Evolutionary conservation across 2,113 vertebrate genomes (phyloP).

Genomic region (Oreochromis spilurus): DNA sequence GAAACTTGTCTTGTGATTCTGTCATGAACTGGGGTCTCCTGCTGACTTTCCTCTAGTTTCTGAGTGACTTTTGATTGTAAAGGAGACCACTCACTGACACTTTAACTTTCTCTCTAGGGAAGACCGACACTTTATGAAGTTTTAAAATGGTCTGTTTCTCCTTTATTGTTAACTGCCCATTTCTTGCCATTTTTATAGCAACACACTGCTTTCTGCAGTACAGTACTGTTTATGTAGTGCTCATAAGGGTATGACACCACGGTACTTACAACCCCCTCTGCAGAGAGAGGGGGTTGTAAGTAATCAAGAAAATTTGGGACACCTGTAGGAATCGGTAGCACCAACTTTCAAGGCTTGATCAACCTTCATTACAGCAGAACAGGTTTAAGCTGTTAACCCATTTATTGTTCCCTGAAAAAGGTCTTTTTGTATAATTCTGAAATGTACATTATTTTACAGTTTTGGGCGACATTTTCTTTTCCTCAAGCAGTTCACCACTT

Average conservation of each 20-base stretch:
- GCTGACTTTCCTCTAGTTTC: not conserved
- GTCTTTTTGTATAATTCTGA: not conserved
- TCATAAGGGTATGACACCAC: not conserved
- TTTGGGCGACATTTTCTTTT: not conserved
- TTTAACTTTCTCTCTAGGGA: not conserved
- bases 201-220: not conserved
- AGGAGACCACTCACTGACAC: not conserved
- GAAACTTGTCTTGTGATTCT: not conserved
- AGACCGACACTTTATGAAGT: not conserved
- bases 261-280: not conserved
- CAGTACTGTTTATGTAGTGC: not conserved
- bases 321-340: not conserved
- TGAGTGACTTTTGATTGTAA: not conserved
- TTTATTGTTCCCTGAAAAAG: not conserved
- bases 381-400: not conserved
- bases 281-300: not conserved
- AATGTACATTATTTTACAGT: not conserved
- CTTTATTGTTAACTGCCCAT: not conserved
- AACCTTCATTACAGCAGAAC: not conserved
- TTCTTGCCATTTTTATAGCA: not conserved
- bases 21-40: not conserved
- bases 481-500: not conserved
- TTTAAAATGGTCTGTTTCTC: not conserved
- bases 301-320: not conserved
- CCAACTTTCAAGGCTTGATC: not conserved